Evolutionary conservation across 23 tunicate species (phyloP).

Genomic region (Ciona savignyi): DNA sequence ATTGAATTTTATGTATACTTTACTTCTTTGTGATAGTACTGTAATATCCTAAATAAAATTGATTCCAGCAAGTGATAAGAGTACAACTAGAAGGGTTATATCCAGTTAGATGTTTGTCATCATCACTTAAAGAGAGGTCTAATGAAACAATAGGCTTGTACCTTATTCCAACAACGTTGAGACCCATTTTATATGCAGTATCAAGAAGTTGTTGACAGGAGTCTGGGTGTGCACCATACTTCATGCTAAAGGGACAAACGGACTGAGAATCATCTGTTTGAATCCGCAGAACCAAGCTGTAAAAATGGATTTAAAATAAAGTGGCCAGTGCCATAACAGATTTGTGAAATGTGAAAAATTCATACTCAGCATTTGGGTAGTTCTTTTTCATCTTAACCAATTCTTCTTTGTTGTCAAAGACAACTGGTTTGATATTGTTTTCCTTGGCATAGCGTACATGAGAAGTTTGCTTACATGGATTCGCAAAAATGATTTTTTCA

Average conservation of each 20-base stretch:
- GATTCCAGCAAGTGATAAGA: no score
- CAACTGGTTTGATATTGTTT: constrained; percentile 41
- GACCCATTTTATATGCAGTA: constrained; percentile 39
- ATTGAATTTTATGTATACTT: no score
- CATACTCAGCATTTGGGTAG: constrained; percentile 64
- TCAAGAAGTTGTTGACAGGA: constrained; percentile 38
- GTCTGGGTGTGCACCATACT: constrained; percentile 73
- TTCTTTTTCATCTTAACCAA: constrained; percentile 67
- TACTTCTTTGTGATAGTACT: no score
- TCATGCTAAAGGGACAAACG: constrained; percentile 67
- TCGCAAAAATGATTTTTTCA: constrained; percentile 68
- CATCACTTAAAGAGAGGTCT: no score
- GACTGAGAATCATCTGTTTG: constrained; percentile 82
- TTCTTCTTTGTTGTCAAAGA: constrained; percentile 78
- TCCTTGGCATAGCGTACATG: constrained; percentile 67
- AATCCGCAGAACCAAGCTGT: constrained; percentile 74
- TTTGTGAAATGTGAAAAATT: background rate
- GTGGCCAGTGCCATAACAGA: no score
- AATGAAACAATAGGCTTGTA: no score
- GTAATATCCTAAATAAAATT: no score
- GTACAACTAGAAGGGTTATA: no score
- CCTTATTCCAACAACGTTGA: constrained; percentile 84
- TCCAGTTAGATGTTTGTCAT: no score
- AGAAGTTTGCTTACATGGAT: constrained; percentile 94
- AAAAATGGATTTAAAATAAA: background rate